Evolutionary conservation across 1,140 invertebrate genomes (phyloP).

Genomic region (Elysia chlorotica): DNA sequence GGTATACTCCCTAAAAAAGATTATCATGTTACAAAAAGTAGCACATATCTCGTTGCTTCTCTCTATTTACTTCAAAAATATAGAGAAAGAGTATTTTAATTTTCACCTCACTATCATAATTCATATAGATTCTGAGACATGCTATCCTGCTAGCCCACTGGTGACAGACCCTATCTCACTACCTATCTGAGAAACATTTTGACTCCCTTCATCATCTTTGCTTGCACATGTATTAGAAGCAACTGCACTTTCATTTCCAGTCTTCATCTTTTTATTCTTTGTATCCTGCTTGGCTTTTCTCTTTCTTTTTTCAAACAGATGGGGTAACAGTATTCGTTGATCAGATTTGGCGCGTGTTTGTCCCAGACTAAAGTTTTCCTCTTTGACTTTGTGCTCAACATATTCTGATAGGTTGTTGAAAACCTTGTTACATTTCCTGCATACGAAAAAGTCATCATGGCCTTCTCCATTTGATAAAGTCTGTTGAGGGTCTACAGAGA

Average conservation of each 20-base stretch:
- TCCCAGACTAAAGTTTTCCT: constrained; percentile 46
- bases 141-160: too few relatives aligned
- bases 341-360: constrained; percentile 34
- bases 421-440: constrained; percentile 46
- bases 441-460: constrained; percentile 47
- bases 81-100: too few relatives aligned
- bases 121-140: too few relatives aligned
- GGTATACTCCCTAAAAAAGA: too few relatives aligned
- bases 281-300: constrained; percentile 7
- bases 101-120: too few relatives aligned
- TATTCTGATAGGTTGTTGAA: constrained; percentile 44
- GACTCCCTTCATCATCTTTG: neutral
- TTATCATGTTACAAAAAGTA: too few relatives aligned
- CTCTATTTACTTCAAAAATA: too few relatives aligned
- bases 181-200: neutral
- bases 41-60: too few relatives aligned
- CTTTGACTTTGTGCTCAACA: constrained; percentile 47
- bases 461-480: constrained; percentile 29
- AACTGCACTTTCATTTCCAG: too few relatives aligned
- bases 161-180: too few relatives aligned
- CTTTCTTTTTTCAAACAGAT: constrained; percentile 36
- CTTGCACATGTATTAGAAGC: neutral
- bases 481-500: neutral
- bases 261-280: too few relatives aligned
- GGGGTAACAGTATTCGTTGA: constrained; percentile 35